Conservation (phyloP, 2,888 invertebrate species). For the Drosophila heteroneura region DNA sequence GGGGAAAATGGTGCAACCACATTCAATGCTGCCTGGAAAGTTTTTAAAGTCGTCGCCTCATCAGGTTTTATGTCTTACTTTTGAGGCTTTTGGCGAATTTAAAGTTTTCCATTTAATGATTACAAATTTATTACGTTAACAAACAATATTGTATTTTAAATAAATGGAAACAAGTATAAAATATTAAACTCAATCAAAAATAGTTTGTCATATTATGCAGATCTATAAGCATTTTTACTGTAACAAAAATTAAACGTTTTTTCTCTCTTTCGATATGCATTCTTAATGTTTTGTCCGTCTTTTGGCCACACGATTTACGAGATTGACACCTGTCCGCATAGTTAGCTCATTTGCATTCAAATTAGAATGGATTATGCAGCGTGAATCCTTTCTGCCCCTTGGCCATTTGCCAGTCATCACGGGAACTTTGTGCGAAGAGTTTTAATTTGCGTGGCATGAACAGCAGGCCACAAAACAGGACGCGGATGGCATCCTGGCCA, state of each 20-base stretch:
- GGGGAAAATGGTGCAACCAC: not conserved
- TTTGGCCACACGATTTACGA: slow-evolving; percentile 25
- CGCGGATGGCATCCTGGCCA: not conserved
- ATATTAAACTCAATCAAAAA: not conserved
- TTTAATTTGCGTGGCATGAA: slow-evolving; percentile 54
- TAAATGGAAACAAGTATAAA: not conserved
- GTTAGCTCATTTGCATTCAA: slow-evolving; percentile 72
- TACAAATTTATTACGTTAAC: not conserved
- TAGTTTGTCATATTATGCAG: not conserved
- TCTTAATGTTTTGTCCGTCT: not conserved
- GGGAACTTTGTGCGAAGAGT: slow-evolving; percentile 54
- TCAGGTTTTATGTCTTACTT: not conserved
- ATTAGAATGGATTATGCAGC: slow-evolving; percentile 53
- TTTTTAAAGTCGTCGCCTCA: not conserved
- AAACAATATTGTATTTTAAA: not conserved
- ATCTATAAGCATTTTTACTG: not conserved
- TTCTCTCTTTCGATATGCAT: not conserved
- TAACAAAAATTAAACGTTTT: not conserved
- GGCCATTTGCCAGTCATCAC: slow-evolving; percentile 12
- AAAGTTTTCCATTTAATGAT: not conserved
- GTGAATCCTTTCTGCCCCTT: slow-evolving; percentile 23
- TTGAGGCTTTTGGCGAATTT: not conserved
- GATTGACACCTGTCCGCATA: slow-evolving; percentile 37
- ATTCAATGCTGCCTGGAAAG: not conserved
- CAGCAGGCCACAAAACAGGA: slow-evolving; percentile 7